Conservation (phyloP, 2,888 invertebrate species). For the Alviniconcha strummeri region DNA sequence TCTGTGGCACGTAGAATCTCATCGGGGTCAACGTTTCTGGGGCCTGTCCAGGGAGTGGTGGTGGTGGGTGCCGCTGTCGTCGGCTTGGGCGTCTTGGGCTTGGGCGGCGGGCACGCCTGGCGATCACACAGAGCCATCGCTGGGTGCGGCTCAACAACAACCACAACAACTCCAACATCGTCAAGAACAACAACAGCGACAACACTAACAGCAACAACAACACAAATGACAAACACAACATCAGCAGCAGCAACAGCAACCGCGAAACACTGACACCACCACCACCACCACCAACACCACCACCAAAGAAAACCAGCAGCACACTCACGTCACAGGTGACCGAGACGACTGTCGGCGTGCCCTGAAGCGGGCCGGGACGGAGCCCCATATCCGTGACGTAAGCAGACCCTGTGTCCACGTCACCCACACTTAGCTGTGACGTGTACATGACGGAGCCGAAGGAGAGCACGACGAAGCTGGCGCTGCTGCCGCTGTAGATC, state of each 20-base stretch:
- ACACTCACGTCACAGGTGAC: constrained; percentile 30
- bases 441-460: constrained; percentile 34
- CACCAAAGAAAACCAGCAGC: too few relatives aligned
- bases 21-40: not conserved
- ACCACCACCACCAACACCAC: not conserved
- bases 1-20: constrained; percentile 9
- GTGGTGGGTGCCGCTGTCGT: not conserved
- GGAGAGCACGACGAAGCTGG: constrained; percentile 27
- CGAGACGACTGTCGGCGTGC: constrained; percentile 14
- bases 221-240: not conserved
- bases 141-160: not conserved
- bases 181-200: not conserved
- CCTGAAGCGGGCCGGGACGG: constrained; percentile 29
- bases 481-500: constrained; percentile 34
- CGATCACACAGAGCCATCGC: not conserved
- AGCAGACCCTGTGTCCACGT: constrained; percentile 22
- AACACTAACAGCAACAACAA: not conserved
- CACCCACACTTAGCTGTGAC: not conserved
- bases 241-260: not conserved
- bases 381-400: constrained; percentile 34
- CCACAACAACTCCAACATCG: not conserved
- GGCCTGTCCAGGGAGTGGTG: not conserved
- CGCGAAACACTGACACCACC: not conserved
- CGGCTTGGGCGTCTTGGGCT: not conserved
- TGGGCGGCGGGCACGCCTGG: too few relatives aligned